Evolutionary conservation across 2,888 invertebrate genomes (phyloP), one percentile per base, ranked within the genome.

Genomic region (Didymodactylos carnosus): DNA sequence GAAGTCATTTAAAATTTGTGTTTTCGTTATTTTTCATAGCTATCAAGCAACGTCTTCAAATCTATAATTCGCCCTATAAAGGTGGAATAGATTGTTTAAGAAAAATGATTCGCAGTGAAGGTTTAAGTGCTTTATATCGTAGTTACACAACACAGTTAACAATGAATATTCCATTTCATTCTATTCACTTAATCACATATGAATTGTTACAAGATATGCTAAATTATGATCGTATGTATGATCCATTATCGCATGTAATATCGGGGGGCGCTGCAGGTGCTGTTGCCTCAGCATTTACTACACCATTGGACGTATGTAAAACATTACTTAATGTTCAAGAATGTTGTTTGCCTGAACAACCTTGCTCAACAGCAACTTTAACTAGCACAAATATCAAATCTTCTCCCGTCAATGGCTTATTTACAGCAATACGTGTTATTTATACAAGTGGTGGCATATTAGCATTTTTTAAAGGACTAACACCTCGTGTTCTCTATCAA

Each of bases 21-120:
- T n/a, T n/a, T n/a, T n/a, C n/a, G n/a, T 69, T 49, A 23, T 23
- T 76, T 78, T 40, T 79, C 86, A 87, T 62, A 62, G 62, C 97
- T 82, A 91, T 98, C 77, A 98, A 98, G 85, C 98, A 99, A 85
- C 88, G 98, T 79, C 88, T 98, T 87, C 98, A 98, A 87, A 94
- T 98, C 91, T 89, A 90, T 84, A 90, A 91, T 84, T 94, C 94
- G 75, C 94, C 94, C 69, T 97, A 94, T 86, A 89, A 88, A 84
- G 89, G 90, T 78, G 91, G 91, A 78, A 82, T 89, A 79, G 88
- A 89, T 80, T 97, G 97, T 86, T 87, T 90, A 80, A 85, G 87
- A 76, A 88, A 88, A 80, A 77, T 82, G 6, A 74, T 79, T 23
- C 77, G 77, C 39, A 75, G 77, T 35, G 83, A 84, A 75, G 84